Conservation (phyloP, 2,113 vertebrate genomes). For the Sialia sialis region DNA sequence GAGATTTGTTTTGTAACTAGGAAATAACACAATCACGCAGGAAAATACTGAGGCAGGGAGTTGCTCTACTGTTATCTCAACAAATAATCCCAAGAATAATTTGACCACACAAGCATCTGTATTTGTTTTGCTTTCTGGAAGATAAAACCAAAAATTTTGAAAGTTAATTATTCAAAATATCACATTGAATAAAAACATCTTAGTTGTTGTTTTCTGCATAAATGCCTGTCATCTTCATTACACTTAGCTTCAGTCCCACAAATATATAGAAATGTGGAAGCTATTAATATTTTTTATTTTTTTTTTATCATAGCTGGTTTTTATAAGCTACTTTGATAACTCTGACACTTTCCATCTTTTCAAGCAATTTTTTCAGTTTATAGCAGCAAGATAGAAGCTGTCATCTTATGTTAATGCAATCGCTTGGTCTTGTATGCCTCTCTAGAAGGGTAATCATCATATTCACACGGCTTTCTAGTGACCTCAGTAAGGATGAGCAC, state of each 20-base stretch:
- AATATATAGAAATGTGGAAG: neutral
- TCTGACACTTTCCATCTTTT: neutral
- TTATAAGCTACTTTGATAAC: neutral
- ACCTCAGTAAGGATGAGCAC: neutral
- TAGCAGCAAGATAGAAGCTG: neutral
- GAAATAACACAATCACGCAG: neutral
- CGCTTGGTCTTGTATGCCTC: neutral
- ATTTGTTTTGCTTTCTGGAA: neutral
- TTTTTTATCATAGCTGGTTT: neutral
- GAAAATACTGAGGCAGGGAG: neutral
- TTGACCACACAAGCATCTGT: neutral
- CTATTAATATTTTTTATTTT: neutral
- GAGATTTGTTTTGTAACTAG: neutral
- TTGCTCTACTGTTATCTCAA: neutral
- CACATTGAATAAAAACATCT: neutral
- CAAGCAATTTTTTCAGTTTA: neutral
- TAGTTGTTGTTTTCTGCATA: neutral
- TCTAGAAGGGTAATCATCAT: neutral
- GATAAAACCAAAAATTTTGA: neutral
- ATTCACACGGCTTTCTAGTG: neutral
- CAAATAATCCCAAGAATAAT: neutral
- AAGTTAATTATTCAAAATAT: neutral
- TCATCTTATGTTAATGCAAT: neutral
- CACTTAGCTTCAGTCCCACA: neutral
- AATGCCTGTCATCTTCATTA: neutral